Conservation (phyloP, 2,888 invertebrate species). For the Axea sp. region DNA sequence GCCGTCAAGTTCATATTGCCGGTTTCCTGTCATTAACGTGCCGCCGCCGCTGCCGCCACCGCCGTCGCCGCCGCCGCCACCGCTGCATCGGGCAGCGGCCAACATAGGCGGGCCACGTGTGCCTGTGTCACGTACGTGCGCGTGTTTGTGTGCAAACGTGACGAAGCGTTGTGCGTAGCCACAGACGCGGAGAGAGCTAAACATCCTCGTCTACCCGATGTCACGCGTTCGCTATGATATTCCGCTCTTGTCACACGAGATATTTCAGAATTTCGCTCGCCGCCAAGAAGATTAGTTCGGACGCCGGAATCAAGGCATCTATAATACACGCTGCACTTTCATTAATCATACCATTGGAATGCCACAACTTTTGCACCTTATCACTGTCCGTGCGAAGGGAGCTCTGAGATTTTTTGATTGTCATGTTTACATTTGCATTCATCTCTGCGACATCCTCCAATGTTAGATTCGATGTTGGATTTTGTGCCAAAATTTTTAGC, state of each 20-base stretch:
- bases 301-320: slow-evolving; percentile 22
- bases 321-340: slow-evolving; percentile 5
- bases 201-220: slow-evolving; percentile 41
- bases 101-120: slow-evolving; percentile 38
- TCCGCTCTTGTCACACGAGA: slow-evolving; percentile 38
- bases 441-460: no score
- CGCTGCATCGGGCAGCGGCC: slow-evolving; percentile 67
- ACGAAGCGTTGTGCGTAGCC: slow-evolving; percentile 54
- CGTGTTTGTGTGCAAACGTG: slow-evolving; percentile 43
- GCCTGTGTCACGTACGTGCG: slow-evolving; percentile 51
- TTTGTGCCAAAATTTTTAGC: no score
- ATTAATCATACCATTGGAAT: slow-evolving; percentile 5
- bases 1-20: slow-evolving; percentile 79
- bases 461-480: no score
- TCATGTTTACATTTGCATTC: no score
- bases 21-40: slow-evolving; percentile 79
- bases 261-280: slow-evolving; percentile 30
- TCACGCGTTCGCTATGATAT: slow-evolving; percentile 37
- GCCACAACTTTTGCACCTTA: not conserved
- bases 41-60: no score
- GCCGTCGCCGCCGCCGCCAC: no score
- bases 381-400: no score
- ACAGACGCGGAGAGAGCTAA: slow-evolving; percentile 23
- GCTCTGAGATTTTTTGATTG: not conserved
- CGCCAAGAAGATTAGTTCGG: slow-evolving; percentile 27